phyloP scores from a whole-genome alignment of 2,113 vertebrate species.

The Piprites chloris region DNA sequence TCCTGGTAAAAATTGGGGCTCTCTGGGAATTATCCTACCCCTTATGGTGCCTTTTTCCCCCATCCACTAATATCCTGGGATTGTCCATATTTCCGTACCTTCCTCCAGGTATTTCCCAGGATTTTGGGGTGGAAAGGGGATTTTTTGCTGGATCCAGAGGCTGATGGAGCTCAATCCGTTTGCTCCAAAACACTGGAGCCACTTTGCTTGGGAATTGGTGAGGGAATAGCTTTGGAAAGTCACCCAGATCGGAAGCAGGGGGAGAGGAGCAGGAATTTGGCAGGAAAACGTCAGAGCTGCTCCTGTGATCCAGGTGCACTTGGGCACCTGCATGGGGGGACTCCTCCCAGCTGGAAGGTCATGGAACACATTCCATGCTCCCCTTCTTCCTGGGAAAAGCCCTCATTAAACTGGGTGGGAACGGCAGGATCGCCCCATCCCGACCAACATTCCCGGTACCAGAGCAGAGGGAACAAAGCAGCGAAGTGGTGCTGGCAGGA shows the following conservation, averaged over 20 bases:
- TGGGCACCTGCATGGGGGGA: not conserved
- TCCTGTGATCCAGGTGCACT: rapidly evolving
- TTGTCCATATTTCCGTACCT: not conserved
- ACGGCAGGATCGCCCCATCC: not conserved
- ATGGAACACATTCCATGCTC: too few species aligned
- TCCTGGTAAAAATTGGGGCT: not conserved
- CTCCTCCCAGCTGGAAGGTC: not conserved
- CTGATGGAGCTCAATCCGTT: not conserved
- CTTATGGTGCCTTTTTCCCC: not conserved
- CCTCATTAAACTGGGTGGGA: not conserved
- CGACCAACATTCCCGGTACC: not conserved
- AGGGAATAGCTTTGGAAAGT: rapidly evolving
- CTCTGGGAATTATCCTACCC: not conserved
- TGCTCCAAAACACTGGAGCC: not conserved
- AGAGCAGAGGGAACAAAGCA: not conserved
- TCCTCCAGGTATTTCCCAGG: too few species aligned
- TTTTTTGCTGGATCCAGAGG: not conserved
- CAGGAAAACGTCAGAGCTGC: rapidly evolving
- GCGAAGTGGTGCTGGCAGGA: not conserved
- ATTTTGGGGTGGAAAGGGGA: not conserved
- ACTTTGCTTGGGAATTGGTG: not conserved
- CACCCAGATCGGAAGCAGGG: rapidly evolving
- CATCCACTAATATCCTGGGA: rapidly evolving
- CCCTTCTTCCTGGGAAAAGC: not conserved
- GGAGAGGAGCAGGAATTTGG: not conserved